Base-by-base conservation (phyloP, 2,888 invertebrate species). In the Synanthedon formicaeformis region DNA sequence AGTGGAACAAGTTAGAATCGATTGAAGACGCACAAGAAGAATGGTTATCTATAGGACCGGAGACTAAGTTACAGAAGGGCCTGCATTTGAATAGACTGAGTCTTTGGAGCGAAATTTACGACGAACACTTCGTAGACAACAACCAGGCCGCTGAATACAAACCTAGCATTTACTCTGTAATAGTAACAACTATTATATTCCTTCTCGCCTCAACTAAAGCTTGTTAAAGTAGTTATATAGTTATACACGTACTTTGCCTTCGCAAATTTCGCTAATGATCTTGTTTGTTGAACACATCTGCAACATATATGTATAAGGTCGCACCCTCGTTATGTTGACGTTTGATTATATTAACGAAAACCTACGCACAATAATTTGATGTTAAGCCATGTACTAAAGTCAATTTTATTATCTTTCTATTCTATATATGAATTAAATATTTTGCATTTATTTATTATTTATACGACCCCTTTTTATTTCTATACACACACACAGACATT, bases 61-160 rank as follows among this genome's bases (percentile, higher is more conserved):
- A 64, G 18, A 54, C 65, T 1, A 53, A 45, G 10, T 23, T 59
- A 41, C 52, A 52, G 52, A 62, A 51, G 8, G 81, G 81, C 2
- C 45, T 79, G 8, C 77, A 82, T 58, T 50, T 62, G 40, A 60
- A 67, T 4, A 71, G 84, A 0, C 58, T 81, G 53, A 54, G 56
- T 3, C 60, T 81, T 4, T 84, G 83, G 83, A 72, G 72, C 1
- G 65, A 71, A 3, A 66, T 84, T 13, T 83, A 83, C 60, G 52
- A 68, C n/a, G 57, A 70, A 1, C 63, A 81, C 61, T 84, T 73
- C 56, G 62, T 82, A 45, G 82, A 82, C 8, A 62, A 54, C 23
- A 79, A 61, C 57, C 10, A 53, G 0, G 60, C 57, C 1, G 41
- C 49, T 6, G 34, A 40, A 4, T 34, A 59, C 1, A 59, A 60